phyloP scores from a whole-genome alignment of 2,113 vertebrate species.

The Psilopogon haemacephalus region DNA sequence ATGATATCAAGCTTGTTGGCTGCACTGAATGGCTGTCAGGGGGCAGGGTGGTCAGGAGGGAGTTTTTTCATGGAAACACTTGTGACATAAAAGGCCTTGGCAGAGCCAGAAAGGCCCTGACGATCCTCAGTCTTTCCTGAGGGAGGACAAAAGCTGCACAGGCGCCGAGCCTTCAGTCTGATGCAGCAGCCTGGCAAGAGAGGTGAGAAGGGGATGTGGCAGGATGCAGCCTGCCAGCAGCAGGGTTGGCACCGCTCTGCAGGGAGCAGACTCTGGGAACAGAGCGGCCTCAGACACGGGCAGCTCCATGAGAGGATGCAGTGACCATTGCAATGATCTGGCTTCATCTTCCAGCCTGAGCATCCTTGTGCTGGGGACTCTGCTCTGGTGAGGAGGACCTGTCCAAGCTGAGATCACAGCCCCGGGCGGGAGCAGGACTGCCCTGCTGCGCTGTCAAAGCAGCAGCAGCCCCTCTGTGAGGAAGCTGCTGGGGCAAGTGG shows the following conservation, averaged over 20 bases:
- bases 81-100: slow-evolving; percentile 56
- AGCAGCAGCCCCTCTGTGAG: background rate
- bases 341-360: background rate
- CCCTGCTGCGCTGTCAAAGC: background rate
- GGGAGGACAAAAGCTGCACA: slow-evolving; percentile 22
- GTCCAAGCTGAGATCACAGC: background rate
- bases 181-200: background rate
- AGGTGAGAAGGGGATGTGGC: background rate
- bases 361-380: background rate
- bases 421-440: background rate
- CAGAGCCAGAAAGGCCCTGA: slow-evolving; percentile 42
- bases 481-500: background rate
- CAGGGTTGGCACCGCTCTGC: background rate
- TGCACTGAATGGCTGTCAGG: slow-evolving; percentile 47
- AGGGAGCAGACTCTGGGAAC: background rate
- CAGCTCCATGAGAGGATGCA: background rate
- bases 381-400: background rate
- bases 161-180: background rate
- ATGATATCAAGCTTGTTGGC: slow-evolving; percentile 71
- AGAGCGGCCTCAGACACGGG: background rate
- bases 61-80: slow-evolving; percentile 62
- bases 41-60: slow-evolving; percentile 22
- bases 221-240: slow-evolving; percentile 5
- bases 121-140: background rate
- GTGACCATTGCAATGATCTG: background rate